phyloP scores from a whole-genome alignment of 2,113 vertebrate genomes.

The Shinisaurus crocodilurus region DNA sequence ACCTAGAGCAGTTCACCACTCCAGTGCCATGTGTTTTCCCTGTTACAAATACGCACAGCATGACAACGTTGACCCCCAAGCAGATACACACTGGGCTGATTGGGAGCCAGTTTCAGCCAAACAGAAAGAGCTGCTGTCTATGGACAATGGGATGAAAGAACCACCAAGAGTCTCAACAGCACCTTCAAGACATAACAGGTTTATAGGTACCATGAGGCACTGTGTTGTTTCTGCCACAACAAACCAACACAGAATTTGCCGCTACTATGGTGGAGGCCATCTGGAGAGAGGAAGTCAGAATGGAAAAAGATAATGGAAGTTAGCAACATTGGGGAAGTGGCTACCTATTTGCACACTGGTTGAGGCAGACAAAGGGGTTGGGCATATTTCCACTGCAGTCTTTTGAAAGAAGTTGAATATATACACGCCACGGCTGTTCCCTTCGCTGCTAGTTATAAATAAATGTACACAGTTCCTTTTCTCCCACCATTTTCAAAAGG shows the following conservation, averaged over 20 bases:
- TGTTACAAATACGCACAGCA: neutral
- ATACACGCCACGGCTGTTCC: constrained; percentile 5
- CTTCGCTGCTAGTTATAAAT: constrained; percentile 20
- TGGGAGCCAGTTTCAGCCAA: neutral
- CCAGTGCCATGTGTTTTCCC: neutral
- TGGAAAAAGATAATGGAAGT: neutral
- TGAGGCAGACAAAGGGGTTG: neutral
- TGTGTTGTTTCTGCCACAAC: neutral
- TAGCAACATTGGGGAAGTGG: neutral
- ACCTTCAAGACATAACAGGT: neutral
- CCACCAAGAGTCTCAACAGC: neutral
- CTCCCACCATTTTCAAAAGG: neutral
- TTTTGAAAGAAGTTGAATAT: neutral
- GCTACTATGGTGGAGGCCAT: neutral
- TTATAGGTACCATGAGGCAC: neutral
- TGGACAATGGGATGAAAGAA: neutral
- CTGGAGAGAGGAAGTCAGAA: neutral
- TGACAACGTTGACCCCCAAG: neutral
- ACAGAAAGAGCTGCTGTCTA: neutral
- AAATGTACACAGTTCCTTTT: constrained; percentile 29
- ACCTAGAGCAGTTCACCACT: neutral
- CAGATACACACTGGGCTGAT: neutral
- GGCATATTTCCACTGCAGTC: neutral
- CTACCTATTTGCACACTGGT: neutral
- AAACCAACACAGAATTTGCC: neutral